Conservation (phyloP, 2,797 vertebrate genomes). For the Pipistrellus pygmaeus region DNA sequence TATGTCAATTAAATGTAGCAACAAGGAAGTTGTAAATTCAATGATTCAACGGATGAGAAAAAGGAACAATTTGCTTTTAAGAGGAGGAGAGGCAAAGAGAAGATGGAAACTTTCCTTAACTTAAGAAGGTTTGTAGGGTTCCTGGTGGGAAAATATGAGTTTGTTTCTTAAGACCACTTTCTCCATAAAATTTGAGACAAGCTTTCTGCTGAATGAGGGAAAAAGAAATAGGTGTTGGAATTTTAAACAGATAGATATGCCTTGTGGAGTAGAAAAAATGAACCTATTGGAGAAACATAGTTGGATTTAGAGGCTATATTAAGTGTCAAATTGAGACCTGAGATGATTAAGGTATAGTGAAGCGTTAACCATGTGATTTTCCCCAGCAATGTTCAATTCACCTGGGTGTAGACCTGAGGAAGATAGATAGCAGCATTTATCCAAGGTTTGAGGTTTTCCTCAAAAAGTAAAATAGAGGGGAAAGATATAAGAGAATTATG, state of each 20-base stretch:
- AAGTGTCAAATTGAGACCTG: neutral
- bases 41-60: neutral
- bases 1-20: neutral
- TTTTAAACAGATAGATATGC: neutral
- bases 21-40: neutral
- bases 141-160: neutral
- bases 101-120: neutral
- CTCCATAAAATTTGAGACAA: neutral
- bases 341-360: neutral
- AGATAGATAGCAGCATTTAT: neutral
- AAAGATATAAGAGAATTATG: neutral
- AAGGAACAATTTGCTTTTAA: neutral
- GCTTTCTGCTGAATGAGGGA: neutral
- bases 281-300: neutral
- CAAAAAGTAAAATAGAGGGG: neutral
- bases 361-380: neutral
- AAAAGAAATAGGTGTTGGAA: neutral
- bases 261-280: neutral
- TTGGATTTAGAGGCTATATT: neutral
- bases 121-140: neutral
- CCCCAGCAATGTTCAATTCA: neutral
- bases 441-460: neutral
- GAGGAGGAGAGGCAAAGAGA: neutral
- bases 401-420: neutral
- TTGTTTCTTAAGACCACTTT: conserved; percentile 20